Percentiles rank a stretch among this genome's conserved stretches.
Evolutionary conservation across 37 sponge, comb jelly and placozoan species (phyloP).

Genomic region (Spongilla lacustris): DNA sequence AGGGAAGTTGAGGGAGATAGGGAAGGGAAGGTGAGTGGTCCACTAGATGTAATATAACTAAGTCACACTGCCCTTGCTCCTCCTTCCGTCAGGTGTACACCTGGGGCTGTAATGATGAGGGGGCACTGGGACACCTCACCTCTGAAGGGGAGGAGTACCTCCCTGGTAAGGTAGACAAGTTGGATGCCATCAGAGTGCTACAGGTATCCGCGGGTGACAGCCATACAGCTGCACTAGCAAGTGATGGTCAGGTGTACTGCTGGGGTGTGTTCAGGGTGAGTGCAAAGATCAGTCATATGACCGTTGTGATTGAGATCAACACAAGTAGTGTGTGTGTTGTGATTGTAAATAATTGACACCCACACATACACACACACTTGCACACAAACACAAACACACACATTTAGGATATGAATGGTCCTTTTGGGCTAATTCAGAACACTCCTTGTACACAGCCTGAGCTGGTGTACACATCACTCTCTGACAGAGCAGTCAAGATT

Average conservation of each 20-base stretch:
- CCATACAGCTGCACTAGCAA: slow-evolving; percentile 89
- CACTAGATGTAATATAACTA: too few species aligned
- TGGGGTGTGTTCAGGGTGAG: slow-evolving; percentile 96
- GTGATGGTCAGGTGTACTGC: slow-evolving; percentile 82
- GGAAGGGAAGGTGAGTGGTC: not conserved
- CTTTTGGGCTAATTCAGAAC: slow-evolving; percentile 69
- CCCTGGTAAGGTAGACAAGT: slow-evolving; percentile 70
- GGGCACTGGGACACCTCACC: slow-evolving; percentile 83
- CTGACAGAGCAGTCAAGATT: slow-evolving; percentile 60
- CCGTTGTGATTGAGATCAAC: not conserved
- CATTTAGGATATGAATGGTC: slow-evolving; percentile 90
- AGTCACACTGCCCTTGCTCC: too few species aligned
- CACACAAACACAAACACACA: too few species aligned
- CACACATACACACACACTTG: too few species aligned
- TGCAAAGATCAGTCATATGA: not conserved
- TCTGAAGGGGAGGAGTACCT: slow-evolving; percentile 66
- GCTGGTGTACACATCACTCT: slow-evolving; percentile 38
- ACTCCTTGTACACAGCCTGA: slow-evolving; percentile 47
- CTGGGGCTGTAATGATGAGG: slow-evolving; percentile 99
- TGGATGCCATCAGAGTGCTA: slow-evolving; percentile 40
- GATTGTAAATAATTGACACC: too few species aligned
- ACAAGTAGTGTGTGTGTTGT: not conserved
- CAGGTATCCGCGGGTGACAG: slow-evolving; percentile 96
- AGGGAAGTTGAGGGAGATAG: not conserved
- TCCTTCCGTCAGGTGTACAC: slow-evolving; percentile 75